Evolutionary conservation across 2,113 vertebrate genomes (phyloP).

Genomic region (Halichoeres trimaculatus): DNA sequence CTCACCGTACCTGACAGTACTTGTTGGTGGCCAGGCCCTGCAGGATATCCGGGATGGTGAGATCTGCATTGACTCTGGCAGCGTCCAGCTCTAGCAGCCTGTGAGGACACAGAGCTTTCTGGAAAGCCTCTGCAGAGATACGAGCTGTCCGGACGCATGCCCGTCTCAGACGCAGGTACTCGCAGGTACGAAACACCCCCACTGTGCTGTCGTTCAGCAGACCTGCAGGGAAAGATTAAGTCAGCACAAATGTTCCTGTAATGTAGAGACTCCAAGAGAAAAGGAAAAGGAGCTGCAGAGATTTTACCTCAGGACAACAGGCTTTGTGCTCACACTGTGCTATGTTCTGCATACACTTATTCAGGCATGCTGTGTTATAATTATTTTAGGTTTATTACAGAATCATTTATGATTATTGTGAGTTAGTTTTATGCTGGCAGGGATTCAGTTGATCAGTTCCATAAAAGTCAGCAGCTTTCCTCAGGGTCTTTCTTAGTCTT

Average conservation of each 20-base stretch:
- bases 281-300: too few species aligned
- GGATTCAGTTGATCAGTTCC: too few species aligned
- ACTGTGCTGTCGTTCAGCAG: slow-evolving; percentile 96
- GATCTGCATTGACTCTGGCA: slow-evolving; percentile 94
- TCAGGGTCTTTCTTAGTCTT: too few species aligned
- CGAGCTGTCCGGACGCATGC: slow-evolving; percentile 96
- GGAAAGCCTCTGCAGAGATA: slow-evolving; percentile 96
- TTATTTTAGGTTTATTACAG: too few species aligned
- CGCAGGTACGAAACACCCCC: slow-evolving; percentile 92
- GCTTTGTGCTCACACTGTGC: too few species aligned
- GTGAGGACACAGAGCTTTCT: slow-evolving; percentile 94
- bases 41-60: slow-evolving; percentile 97
- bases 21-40: slow-evolving; percentile 94
- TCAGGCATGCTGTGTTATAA: too few species aligned
- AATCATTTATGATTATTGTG: too few species aligned
- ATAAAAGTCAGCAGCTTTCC: too few species aligned
- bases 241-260: not conserved
- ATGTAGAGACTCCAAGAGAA: not conserved
- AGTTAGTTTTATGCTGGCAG: too few species aligned
- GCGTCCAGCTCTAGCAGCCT: slow-evolving; percentile 95
- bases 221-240: slow-evolving; percentile 77
- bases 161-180: slow-evolving; percentile 91
- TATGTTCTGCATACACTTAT: too few species aligned
- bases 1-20: slow-evolving; percentile 78
- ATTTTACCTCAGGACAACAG: too few species aligned